Evolutionary conservation across 1,140 invertebrate genomes (phyloP).

Genomic region (Hyles euphorbiae): DNA sequence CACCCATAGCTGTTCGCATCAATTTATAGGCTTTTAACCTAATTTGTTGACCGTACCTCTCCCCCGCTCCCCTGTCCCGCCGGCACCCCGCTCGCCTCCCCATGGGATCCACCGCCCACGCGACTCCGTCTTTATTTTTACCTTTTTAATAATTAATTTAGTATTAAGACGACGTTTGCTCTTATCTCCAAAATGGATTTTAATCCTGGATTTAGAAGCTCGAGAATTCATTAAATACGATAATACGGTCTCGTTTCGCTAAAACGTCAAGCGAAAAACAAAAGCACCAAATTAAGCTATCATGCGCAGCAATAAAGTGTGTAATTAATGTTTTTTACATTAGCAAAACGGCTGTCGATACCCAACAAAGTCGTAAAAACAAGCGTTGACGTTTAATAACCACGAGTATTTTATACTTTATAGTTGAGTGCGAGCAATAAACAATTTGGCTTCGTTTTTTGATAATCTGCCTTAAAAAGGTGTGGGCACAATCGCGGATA

Average conservation of each 20-base stretch:
- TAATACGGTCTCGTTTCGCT: conserved; percentile 33
- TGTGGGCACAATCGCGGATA: conserved; percentile 31
- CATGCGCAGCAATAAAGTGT: conserved; percentile 48
- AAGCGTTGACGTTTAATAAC: conserved; percentile 51
- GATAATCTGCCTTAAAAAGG: conserved; percentile 32
- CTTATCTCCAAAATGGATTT: conserved; percentile 35
- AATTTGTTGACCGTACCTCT: conserved; percentile 56
- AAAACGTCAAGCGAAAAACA: conserved; percentile 33
- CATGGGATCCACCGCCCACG: conserved; percentile 31
- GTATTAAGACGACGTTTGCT: conserved; percentile 24
- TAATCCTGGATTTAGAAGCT: conserved; percentile 35
- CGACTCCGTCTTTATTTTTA: conserved; percentile 28
- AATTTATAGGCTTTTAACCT: conserved; percentile 73
- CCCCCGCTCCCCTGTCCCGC: conserved; percentile 15
- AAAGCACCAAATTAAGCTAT: conserved; percentile 58
- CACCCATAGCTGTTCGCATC: conserved; percentile 66
- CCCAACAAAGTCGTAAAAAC: conserved; percentile 46
- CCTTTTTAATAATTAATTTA: conserved; percentile 42
- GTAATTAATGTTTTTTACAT: conserved; percentile 63
- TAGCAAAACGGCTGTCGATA: conserved; percentile 56
- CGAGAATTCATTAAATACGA: conserved; percentile 30
- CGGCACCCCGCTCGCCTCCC: conserved; percentile 9
- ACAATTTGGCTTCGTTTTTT: conserved; percentile 31
- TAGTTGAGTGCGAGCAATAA: conserved; percentile 30
- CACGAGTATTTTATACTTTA: conserved; percentile 35